Evolutionary conservation across 2,888 invertebrate genomes (phyloP).

Genomic region (Agonum fuliginosum): DNA sequence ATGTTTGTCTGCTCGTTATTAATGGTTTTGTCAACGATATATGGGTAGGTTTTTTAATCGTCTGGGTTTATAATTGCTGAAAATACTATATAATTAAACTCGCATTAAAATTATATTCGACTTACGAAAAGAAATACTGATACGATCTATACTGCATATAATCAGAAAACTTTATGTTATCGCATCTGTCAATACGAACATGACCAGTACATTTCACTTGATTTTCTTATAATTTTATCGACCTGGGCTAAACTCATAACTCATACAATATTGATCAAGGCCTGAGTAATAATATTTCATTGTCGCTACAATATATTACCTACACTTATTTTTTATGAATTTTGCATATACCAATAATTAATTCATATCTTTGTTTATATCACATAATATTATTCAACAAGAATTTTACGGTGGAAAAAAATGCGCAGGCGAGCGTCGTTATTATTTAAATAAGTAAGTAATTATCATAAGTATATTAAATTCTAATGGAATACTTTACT

Average conservation of each 20-base stretch:
- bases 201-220: conserved; percentile 30
- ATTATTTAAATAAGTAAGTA: no score
- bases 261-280: conserved; percentile 33
- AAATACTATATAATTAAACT: conserved; percentile 38
- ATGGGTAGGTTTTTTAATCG: conserved; percentile 3
- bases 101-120: conserved; percentile 49
- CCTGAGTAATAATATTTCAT: conserved; percentile 30
- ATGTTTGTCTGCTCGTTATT: background rate
- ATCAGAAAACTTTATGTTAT: conserved; percentile 40
- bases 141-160: conserved; percentile 43
- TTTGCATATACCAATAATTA: background rate
- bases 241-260: background rate
- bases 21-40: conserved; percentile 32
- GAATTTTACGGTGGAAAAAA: no score
- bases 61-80: conserved; percentile 31
- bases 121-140: conserved; percentile 38
- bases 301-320: conserved; percentile 13
- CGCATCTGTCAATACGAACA: conserved; percentile 44
- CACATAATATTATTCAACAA: no score
- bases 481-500: no score
- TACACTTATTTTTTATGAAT: background rate
- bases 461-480: no score
- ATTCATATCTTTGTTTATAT: background rate
- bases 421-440: no score
- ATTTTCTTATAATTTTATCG: conserved; percentile 36